phyloP scores from a whole-genome alignment of 2,797 vertebrate genomes.

The Clarias pachynema region DNA sequence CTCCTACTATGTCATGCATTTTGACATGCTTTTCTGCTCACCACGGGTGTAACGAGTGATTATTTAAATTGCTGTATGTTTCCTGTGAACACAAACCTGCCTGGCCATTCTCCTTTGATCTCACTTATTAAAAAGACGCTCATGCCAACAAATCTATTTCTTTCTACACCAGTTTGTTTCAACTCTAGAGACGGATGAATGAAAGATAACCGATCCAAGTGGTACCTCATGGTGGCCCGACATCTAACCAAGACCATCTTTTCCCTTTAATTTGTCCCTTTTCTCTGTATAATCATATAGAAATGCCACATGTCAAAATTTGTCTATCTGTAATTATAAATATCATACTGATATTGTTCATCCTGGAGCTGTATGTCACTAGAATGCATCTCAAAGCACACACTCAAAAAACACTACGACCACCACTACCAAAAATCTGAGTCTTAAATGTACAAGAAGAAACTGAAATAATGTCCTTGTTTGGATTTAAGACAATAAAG shows the following conservation, averaged over 20 bases:
- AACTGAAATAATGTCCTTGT: neutral
- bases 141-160: neutral
- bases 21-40: neutral
- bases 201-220: too few species aligned
- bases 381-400: neutral
- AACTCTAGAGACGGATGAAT: too few species aligned
- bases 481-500: neutral
- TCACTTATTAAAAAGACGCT: neutral
- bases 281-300: neutral
- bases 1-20: neutral
- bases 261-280: neutral
- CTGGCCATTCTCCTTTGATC: neutral
- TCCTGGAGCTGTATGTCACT: neutral
- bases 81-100: neutral
- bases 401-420: neutral
- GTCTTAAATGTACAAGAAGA: neutral
- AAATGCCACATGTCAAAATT: neutral
- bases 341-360: neutral
- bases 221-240: neutral
- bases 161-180: neutral
- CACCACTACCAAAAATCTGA: neutral
- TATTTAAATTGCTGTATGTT: neutral
- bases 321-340: neutral
- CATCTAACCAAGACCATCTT: neutral
- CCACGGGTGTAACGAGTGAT: neutral